Evolutionary conservation across 1,140 invertebrate genomes (phyloP).

Genomic region (Aphaenogaster ashmeadi): DNA sequence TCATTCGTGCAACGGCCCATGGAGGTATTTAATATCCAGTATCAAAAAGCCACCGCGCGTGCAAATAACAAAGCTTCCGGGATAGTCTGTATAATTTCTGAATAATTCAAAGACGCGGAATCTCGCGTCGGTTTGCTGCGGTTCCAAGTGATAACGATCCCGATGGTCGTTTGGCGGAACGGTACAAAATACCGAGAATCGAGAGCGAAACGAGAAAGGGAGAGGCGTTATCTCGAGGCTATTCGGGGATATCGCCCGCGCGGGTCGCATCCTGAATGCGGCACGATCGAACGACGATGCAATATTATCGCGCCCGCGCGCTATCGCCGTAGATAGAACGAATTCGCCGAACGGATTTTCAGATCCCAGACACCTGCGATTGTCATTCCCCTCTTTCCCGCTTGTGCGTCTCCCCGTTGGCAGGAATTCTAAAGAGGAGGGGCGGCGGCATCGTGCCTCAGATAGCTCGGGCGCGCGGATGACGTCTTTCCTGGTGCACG

Average conservation of each 20-base stretch:
- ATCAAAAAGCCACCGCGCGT: background rate
- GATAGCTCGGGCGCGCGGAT: constrained; percentile 12
- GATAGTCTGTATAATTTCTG: background rate
- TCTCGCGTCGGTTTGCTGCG: background rate
- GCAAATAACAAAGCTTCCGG: background rate
- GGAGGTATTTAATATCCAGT: background rate
- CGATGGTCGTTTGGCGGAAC: background rate
- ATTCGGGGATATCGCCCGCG: background rate
- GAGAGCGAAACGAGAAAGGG: background rate
- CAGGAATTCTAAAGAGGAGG: constrained; percentile 12
- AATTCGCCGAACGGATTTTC: constrained; percentile 24
- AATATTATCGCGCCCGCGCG: constrained; percentile 10
- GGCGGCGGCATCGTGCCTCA: background rate
- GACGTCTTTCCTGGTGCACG: constrained; percentile 32
- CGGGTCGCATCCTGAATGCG: constrained; percentile 22
- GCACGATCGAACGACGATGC: constrained; percentile 14
- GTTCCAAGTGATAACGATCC: background rate
- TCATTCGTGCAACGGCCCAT: background rate
- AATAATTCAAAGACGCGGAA: background rate
- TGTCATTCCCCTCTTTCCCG: background rate
- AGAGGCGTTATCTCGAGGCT: constrained; percentile 18
- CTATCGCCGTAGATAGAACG: background rate
- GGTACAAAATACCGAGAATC: background rate
- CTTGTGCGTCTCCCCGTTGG: background rate
- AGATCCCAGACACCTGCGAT: constrained; percentile 18